Base-by-base conservation (phyloP, 2,888 invertebrate genomes). In the Hybos culiciformis region DNA sequence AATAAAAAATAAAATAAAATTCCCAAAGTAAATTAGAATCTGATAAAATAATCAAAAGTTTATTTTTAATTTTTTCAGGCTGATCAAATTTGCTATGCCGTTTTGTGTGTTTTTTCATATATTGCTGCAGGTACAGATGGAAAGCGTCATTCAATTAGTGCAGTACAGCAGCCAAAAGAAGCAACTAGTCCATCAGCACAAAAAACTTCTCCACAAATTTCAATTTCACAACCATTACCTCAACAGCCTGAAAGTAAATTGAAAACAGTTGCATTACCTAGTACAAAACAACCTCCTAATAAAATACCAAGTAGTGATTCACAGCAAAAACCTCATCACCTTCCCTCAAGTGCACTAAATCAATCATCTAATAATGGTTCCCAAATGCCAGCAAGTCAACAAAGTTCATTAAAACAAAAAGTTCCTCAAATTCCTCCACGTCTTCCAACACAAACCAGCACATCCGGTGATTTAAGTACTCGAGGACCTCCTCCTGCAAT, bases 1-100 rank as follows among this genome's bases (percentile, higher is more conserved):
- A 44, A 41, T 39, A 12, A 40, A 11, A 18, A 11, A 31, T 39
- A 12, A 8, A 9, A 8, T 9, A 7, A 34, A 34, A 15, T n/a
- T 7, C 14, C 17, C 6, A 39, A 23, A 24, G 9, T 6, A 15
- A 42, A 31, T 32, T 12, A 33, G 29, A 36, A 20, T 21, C 15
- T 41, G 15, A 20, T 31, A 23, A 31, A 24, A 48, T 43, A 21
- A 41, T 23, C 41, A 33, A 29, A 43, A 36, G 31, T 34, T 23
- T 43, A 33, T 11, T 42, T 33, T 46, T 19, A 29, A 29, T 36
- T 43, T 34, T 48, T 47, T 5, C 51, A 97, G 96, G 94, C 97
- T 63, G 93, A 96, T 70, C 94, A 97, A 70, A 98, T 98, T 60
- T 97, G 96, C 70, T 98, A 98, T 70, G 92, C 98, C 56, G 96